Percentiles rank a stretch among this genome's conserved stretches.
Conservation (phyloP, 2,113 vertebrate species). For the Garra rufa region DNA sequence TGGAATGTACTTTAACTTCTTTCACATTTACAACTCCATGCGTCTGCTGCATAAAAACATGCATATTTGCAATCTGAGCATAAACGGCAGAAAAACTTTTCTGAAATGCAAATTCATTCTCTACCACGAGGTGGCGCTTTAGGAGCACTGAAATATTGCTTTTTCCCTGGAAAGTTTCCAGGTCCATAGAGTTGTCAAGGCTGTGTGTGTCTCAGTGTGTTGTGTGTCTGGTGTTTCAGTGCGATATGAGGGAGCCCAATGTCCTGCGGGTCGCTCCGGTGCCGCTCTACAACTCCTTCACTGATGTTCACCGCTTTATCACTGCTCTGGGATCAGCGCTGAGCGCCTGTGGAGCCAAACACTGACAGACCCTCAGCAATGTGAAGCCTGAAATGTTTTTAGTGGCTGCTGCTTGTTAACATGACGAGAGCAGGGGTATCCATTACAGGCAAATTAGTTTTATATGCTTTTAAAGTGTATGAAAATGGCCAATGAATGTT, state of each 20-base stretch:
- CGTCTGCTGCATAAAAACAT: too few relatives aligned
- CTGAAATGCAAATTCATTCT: too few relatives aligned
- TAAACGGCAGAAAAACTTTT: too few relatives aligned
- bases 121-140: too few relatives aligned
- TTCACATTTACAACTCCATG: too few relatives aligned
- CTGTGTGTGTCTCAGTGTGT: not conserved
- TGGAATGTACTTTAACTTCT: too few relatives aligned
- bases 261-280: conserved; percentile 87
- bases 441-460: not conserved
- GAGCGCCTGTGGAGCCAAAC: not conserved
- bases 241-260: conserved; percentile 89
- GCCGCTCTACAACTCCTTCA: conserved; percentile 96
- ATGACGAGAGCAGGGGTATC: not conserved
- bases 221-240: conserved; percentile 73
- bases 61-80: too few relatives aligned
- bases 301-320: conserved; percentile 88
- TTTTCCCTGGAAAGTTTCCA: too few relatives aligned
- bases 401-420: not conserved
- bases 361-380: not conserved
- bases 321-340: conserved; percentile 77
- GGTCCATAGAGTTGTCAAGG: too few relatives aligned
- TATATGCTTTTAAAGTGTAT: not conserved
- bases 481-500: not conserved
- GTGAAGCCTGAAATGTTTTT: not conserved
- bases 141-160: too few relatives aligned